A percentile compares a stretch with the other conserved stretches of the same genome.
These are phyloP conservation scores for Pandemis cinnamomeana DNA, from an alignment of 2,888 invertebrate species.

Conservation along the genomic window DNA sequence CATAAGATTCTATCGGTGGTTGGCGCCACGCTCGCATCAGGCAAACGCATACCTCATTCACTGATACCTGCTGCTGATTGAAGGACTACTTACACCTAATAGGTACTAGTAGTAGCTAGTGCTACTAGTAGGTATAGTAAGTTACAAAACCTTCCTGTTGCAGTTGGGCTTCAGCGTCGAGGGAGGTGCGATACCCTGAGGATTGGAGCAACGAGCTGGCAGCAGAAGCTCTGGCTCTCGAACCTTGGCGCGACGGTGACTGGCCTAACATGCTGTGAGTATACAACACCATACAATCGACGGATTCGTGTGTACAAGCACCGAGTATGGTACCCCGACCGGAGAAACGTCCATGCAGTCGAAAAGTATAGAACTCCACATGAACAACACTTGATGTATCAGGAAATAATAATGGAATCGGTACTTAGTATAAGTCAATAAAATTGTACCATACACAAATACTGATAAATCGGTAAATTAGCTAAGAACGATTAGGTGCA, in stretches of 20 bases:
- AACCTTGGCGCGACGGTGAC: conserved; percentile 83
- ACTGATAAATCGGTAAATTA: neutral
- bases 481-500: neutral
- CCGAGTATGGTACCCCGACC: no score
- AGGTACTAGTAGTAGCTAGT: neutral
- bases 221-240: conserved; percentile 82
- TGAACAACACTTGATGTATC: neutral
- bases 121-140: neutral
- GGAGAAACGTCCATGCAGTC: no score
- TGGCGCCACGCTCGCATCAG: no score
- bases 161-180: conserved; percentile 84
- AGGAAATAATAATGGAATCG: neutral
- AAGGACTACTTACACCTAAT: no score
- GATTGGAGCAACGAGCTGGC: conserved; percentile 83
- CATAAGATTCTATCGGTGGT: no score
- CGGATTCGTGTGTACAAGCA: no score
- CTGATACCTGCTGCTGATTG: no score
- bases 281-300: neutral
- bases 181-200: conserved; percentile 78
- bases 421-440: neutral
- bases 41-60: no score
- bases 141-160: neutral
- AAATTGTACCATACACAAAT: neutral
- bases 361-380: no score
- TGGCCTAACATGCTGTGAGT: conserved; percentile 85